phyloP scores from a whole-genome alignment of 2,797 vertebrate species.

The Urocyon cinereoargenteus region DNA sequence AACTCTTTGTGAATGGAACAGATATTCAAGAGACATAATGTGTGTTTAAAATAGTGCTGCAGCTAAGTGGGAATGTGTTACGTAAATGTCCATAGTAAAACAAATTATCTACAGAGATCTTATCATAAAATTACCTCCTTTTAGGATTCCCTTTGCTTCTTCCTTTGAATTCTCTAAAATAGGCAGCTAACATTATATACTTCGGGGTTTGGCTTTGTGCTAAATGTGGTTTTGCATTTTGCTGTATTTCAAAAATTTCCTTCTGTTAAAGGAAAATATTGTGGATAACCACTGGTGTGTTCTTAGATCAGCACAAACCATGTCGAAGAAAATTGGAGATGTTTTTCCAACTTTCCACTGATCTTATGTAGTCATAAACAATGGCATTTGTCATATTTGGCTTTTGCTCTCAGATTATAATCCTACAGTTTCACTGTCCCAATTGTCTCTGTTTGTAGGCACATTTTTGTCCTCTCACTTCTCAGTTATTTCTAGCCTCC shows the following conservation, averaged over 20 bases:
- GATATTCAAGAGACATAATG: background rate
- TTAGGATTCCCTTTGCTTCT: slow-evolving; percentile 69
- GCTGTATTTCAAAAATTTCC: slow-evolving; percentile 78
- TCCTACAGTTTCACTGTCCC: background rate
- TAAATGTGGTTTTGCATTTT: slow-evolving; percentile 74
- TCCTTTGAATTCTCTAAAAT: slow-evolving; percentile 73
- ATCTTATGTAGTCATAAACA: slow-evolving; percentile 58
- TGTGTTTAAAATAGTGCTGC: slow-evolving; percentile 42
- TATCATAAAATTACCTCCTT: slow-evolving; percentile 36
- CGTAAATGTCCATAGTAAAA: slow-evolving; percentile 31
- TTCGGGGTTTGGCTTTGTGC: slow-evolving; percentile 71
- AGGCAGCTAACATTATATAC: slow-evolving; percentile 60
- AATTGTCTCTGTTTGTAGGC: background rate
- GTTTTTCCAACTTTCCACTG: slow-evolving; percentile 61
- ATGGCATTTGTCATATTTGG: slow-evolving; percentile 49
- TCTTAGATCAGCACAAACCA: slow-evolving; percentile 73
- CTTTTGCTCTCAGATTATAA: slow-evolving; percentile 38
- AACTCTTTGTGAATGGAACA: slow-evolving; percentile 40
- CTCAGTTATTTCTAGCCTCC: background rate
- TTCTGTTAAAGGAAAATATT: slow-evolving; percentile 77
- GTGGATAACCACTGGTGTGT: slow-evolving; percentile 75
- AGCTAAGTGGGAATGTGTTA: slow-evolving; percentile 54
- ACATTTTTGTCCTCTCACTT: slow-evolving; percentile 42
- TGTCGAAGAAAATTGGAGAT: slow-evolving; percentile 66
- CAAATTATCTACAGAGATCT: background rate